phyloP scores from a whole-genome alignment of 2,888 invertebrate genomes.

The Drosophila pullipes region DNA sequence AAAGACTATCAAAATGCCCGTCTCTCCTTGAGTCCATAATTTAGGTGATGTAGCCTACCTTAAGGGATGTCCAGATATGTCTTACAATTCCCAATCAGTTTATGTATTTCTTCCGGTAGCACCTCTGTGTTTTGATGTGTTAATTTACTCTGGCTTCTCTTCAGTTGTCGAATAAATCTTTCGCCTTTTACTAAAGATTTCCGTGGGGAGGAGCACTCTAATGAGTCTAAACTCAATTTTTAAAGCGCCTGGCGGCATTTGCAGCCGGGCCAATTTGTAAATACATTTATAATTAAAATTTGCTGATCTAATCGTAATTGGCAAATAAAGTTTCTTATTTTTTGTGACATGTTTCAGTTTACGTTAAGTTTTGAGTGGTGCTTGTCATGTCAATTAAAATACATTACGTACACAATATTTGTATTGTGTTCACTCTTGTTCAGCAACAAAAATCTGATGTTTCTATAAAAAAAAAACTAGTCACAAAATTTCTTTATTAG shows the following conservation, averaged over 20 bases:
- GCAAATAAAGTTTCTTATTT: neutral
- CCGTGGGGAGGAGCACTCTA: constrained; percentile 90
- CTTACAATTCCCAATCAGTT: neutral
- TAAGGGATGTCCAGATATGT: neutral
- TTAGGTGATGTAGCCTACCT: neutral
- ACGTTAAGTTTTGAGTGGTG: neutral
- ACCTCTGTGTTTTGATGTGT: rapidly evolving
- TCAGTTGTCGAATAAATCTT: constrained; percentile 89
- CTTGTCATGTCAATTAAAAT: neutral
- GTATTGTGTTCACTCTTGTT: neutral
- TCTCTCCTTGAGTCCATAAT: no score
- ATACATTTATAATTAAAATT: neutral
- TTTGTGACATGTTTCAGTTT: neutral
- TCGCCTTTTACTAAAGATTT: constrained; percentile 92
- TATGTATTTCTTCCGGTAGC: neutral
- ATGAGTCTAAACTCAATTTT: constrained; percentile 13
- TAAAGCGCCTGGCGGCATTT: constrained; percentile 1
- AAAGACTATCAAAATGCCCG: neutral
- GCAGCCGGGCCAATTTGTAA: constrained; percentile 15
- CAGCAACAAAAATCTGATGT: neutral
- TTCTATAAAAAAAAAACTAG: neutral
- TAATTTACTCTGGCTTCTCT: constrained; percentile 87
- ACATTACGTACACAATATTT: neutral
- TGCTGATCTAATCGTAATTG: rapidly evolving
- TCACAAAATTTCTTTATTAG: neutral